phyloP scores from a whole-genome alignment of 2,888 invertebrate genomes.

The Platypus cylindrus region DNA sequence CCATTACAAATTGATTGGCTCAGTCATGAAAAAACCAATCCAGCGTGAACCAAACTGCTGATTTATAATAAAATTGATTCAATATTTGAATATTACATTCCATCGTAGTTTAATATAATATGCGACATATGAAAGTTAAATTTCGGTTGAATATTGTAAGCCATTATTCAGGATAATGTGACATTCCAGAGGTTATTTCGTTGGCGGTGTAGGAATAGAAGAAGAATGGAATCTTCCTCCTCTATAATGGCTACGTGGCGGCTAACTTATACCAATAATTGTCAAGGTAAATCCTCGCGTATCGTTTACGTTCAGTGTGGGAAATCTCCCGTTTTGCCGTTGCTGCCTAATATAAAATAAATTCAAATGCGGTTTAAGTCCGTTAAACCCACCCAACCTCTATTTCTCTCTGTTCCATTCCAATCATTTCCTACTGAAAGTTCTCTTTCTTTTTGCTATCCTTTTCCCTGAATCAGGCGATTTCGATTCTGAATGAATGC shows the following conservation, averaged over 20 bases:
- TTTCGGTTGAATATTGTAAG: conserved; percentile 14
- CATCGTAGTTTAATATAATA: too few relatives aligned
- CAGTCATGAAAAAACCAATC: too few relatives aligned
- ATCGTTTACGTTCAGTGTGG: conserved; percentile 1
- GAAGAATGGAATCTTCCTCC: too few relatives aligned
- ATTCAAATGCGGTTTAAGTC: conserved; percentile 13
- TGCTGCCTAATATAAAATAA: conserved; percentile 11
- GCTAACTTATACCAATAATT: conserved; percentile 19
- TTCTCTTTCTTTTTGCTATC: too few relatives aligned
- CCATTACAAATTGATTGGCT: too few relatives aligned
- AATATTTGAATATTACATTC: too few relatives aligned
- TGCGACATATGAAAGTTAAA: too few relatives aligned
- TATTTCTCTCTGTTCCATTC: too few relatives aligned
- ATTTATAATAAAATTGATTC: too few relatives aligned
- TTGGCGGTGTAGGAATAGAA: conserved; percentile 16
- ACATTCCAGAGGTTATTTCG: conserved; percentile 23
- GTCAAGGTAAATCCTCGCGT: conserved; percentile 18
- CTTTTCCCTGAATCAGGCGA: conserved; percentile 12
- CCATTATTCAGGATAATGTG: conserved; percentile 25
- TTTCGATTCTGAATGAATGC: conserved; percentile 12
- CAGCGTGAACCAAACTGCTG: too few relatives aligned
- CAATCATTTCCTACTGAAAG: too few relatives aligned
- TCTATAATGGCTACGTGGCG: conserved; percentile 12
- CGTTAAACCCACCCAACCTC: conserved; percentile 2
- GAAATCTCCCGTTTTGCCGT: not conserved